phyloP scores from a whole-genome alignment of 2,797 vertebrate species.

The Pantherophis vulpinus region DNA sequence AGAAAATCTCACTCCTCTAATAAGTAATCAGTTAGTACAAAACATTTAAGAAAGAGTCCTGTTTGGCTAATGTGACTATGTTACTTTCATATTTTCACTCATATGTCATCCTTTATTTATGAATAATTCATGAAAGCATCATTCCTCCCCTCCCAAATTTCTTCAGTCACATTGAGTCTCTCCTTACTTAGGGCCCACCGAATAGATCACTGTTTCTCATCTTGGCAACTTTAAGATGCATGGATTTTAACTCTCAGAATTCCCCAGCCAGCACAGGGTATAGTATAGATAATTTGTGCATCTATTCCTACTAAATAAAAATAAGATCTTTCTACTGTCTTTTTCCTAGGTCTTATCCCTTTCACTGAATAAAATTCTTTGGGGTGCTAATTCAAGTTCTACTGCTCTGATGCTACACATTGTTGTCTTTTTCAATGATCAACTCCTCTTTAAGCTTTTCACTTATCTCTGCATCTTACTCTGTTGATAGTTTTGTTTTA shows the following conservation, averaged over 20 bases:
- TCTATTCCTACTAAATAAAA: slow-evolving; percentile 63
- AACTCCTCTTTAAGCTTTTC: background rate
- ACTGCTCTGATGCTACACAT: background rate
- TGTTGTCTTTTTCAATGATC: background rate
- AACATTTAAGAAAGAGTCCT: background rate
- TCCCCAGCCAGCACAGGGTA: background rate
- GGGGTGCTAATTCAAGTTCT: background rate
- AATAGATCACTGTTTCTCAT: slow-evolving; percentile 7
- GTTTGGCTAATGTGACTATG: background rate
- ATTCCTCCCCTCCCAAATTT: slow-evolving; percentile 32
- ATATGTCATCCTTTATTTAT: slow-evolving; percentile 32
- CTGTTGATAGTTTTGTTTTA: background rate
- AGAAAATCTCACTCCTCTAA: background rate
- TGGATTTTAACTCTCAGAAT: background rate
- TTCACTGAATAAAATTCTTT: slow-evolving; percentile 7
- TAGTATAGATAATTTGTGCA: slow-evolving; percentile 47
- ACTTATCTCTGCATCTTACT: background rate
- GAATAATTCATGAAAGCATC: slow-evolving; percentile 59
- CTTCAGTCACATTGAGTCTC: slow-evolving; percentile 59
- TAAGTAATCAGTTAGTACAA: background rate
- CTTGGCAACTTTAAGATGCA: background rate
- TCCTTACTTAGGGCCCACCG: slow-evolving; percentile 56
- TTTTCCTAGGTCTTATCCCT: slow-evolving; percentile 45
- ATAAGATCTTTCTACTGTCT: slow-evolving; percentile 39
- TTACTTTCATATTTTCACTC: slow-evolving; percentile 31